Base-by-base conservation (phyloP, 92 coral and sea anemone genomes). In the Parazoanthus swiftii region DNA sequence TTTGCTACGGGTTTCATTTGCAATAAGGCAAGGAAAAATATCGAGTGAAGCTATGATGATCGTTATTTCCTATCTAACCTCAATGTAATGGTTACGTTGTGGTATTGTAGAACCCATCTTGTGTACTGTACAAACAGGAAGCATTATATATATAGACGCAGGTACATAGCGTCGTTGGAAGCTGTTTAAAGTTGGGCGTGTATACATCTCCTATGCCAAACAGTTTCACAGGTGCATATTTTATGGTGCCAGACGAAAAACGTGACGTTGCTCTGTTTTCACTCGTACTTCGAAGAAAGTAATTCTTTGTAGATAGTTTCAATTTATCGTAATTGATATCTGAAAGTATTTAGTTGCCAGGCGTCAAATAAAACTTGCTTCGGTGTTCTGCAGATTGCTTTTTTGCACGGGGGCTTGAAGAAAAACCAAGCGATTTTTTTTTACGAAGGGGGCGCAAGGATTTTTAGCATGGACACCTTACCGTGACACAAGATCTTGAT, bases 81-180 rank as follows among this genome's bases (percentile, higher is more conserved):
- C 26, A 23, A 4, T 14, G 18, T 58, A 58, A 63, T 2, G n/a
- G 70, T 63, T 63, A 18, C 6, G 70, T 63, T 63, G 70, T 63
- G 18, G 59, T 54, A 54, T 54, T 18, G 59, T 54, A 0, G 18
- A 54, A 54, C 1, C 59, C 59, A 54, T 79, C 68, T 79, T 66
- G 14, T 51, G 42, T 29, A 25, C 36, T 51, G 42, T 29, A 25
- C 36, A 80, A 80, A 80, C 85, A 80, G 85, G 85, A 80, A 80
- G 71, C 36, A 20, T 33, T 80, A 80, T 56, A 80, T 33, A 33
- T 59, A 33, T 33, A 56, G 71, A 58, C 1, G 4, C 73, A 18
- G 37, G 36, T 44, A 35, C 37, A 23, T 23, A 63, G 16, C 25
- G 56, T 14, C 35, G 18, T 8, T 26, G 43, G 43, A 26, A 73